Base-by-base conservation (phyloP, 2,888 invertebrate genomes). In the Trachelus troglodyta region DNA sequence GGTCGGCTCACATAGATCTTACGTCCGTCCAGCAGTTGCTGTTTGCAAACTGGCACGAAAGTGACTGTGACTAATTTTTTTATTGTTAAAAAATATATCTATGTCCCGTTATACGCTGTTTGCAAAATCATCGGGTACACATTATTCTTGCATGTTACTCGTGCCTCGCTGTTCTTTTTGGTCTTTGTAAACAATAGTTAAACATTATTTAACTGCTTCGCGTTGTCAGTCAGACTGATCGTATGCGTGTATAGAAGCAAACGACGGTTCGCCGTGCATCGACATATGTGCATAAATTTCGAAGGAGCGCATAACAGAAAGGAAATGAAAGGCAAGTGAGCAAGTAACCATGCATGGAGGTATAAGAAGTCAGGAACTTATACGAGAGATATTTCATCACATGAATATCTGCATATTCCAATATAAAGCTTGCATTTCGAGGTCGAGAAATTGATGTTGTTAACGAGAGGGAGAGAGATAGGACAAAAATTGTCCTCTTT, bases 301-400 rank as follows among this genome's bases (percentile, higher is more conserved):
- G 71, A 71, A 56, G 34, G 73, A 83, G 71, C 73, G 69, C 76
- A 76, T 78, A 79, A 78, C 74, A 9, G 75, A 75, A 76, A 81
- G 73, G 69, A 76, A 79, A 78, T 71, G 74, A 76, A 81, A 80
- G 74, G 80, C 75, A 37, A 82, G 79, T 75, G 78, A 77, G 71
- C 71, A 71, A 78, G 78, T 78, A 81, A 68, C 56, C 73, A 69
- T 35, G 75, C 73, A 75, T n/a, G 78, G 74, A 35, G 12, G 15
- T 69, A 56, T 23, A 56, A 56, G 56, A 75, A 76, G 79, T 75
- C 74, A 75, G 76, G 71, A 71, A 74, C 74, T 73, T 75, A 74
- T 73, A 71, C 79, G 75, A 79, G 74, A 81, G 82, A 87, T 89
- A 88, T 87, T 87, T 88, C 85, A 86, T 87, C 85, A 83, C 82